Percentiles rank a stretch among this genome's conserved stretches.
phyloP scores from a whole-genome alignment of 2,888 invertebrate genomes.

The Oxycera nigricornis region DNA sequence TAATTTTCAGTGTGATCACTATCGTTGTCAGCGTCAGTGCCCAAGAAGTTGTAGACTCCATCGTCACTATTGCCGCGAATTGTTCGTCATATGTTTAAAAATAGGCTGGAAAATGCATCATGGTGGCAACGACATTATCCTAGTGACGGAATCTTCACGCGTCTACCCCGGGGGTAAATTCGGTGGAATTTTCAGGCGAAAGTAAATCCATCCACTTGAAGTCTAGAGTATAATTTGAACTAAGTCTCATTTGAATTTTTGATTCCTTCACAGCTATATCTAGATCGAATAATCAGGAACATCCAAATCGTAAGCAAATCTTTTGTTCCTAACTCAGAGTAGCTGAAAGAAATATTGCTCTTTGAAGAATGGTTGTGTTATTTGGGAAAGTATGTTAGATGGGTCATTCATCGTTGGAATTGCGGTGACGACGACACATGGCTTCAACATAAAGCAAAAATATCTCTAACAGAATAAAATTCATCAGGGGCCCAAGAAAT shows the following conservation, averaged over 20 bases:
- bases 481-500: not conserved
- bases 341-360: too few relatives aligned
- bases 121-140: not conserved
- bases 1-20: slow-evolving; percentile 1
- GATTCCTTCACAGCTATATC: too few relatives aligned
- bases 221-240: too few relatives aligned
- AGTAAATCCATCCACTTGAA: too few relatives aligned
- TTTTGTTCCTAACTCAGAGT: too few relatives aligned
- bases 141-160: not conserved
- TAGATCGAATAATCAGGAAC: too few relatives aligned
- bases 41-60: not conserved
- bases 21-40: not conserved
- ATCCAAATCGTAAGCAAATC: too few relatives aligned
- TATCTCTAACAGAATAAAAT: not conserved
- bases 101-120: not conserved
- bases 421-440: not conserved
- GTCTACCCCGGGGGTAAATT: too few relatives aligned
- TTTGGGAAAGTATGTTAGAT: not conserved
- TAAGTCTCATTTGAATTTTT: too few relatives aligned
- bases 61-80: not conserved
- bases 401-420: not conserved
- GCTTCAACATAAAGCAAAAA: slow-evolving; percentile 14
- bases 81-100: not conserved
- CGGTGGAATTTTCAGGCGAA: not conserved
- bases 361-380: too few relatives aligned